Base-by-base conservation (phyloP, 2,888 invertebrate genomes). In the Cheilosia urbana region DNA sequence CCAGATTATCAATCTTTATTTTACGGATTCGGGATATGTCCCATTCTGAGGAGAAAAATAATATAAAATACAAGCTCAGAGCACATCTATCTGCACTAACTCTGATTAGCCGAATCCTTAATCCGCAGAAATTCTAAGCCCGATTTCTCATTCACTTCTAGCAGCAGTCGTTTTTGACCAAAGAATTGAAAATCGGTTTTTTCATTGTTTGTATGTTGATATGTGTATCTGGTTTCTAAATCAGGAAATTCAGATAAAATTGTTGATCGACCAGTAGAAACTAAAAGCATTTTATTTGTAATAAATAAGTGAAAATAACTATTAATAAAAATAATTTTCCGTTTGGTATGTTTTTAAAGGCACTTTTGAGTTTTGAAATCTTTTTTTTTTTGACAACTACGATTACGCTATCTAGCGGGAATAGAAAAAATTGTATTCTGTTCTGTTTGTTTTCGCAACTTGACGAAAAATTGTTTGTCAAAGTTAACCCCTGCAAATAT, bases 151-250 rank as follows among this genome's bases (percentile, higher is more conserved):
- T 91, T 91, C 13, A 91, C 89, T 77, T 91, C 91, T 1, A 91
- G 88, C 55, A 92, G 90, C 51, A 91, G 88, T 49, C 89, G 89
- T 15, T 89, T 89, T 42, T 89, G 88, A 2, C 89, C 88, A 66
- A 91, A 91, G 51, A 92, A 91, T 71, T 92, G 91, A 87, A 92
- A 92, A 57, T 92, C 92, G 0, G 89, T 89, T 4, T 88, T 77
- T 63, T 90, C 91, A 15, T 90, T 90, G 80, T 90, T 90, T 0
- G 87, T 80, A 79, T 91, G 91, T 30, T 87, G 87, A 87, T 91
- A 91, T 5, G 73, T 87, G 9, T 88, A 91, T 63, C 90, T 91
- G 1, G 90, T 91, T 79, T 90, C 89, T 13, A 92, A 87, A 77
- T 90, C 88, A 2, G 89, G 89, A 78, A 91, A 92, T 45, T 90